Percentiles rank a stretch among this genome's conserved stretches.
phyloP scores from a whole-genome alignment of 2,888 invertebrate genomes.

The Andrena minutula region DNA sequence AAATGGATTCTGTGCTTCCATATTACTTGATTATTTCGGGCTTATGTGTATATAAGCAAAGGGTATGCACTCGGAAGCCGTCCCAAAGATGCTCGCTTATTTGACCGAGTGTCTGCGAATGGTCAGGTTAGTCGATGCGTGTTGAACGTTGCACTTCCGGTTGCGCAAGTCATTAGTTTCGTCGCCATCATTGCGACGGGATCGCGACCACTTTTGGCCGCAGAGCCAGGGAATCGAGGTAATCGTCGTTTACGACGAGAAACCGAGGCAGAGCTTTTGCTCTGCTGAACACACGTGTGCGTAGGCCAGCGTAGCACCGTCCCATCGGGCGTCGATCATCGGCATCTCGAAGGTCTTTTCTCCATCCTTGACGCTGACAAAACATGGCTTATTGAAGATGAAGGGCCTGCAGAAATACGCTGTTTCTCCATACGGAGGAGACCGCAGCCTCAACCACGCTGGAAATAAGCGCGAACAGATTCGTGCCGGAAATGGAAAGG shows the following conservation, averaged over 20 bases:
- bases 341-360: constrained; percentile 72
- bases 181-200: constrained; percentile 91
- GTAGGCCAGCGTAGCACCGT: constrained; percentile 47
- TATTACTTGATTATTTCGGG: not conserved
- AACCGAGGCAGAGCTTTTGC: constrained; percentile 85
- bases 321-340: constrained; percentile 56
- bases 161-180: constrained; percentile 78
- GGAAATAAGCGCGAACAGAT: constrained; percentile 85
- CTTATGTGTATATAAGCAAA: not conserved
- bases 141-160: constrained; percentile 57
- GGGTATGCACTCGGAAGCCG: not conserved
- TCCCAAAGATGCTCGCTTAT: not conserved
- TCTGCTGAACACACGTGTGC: constrained; percentile 45
- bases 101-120: not conserved
- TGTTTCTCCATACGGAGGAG: constrained; percentile 91
- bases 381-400: constrained; percentile 94
- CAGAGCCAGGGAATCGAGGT: constrained; percentile 74
- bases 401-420: constrained; percentile 89
- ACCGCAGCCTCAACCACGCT: constrained; percentile 86
- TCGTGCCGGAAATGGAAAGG: constrained; percentile 91
- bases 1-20: not conserved
- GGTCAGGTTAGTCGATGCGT: constrained; percentile 1
- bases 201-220: constrained; percentile 85
- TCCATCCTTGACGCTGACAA: constrained; percentile 80
- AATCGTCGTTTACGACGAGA: constrained; percentile 90